Evolutionary conservation across 1,140 invertebrate genomes (phyloP).

Genomic region (Eueides isabella): DNA sequence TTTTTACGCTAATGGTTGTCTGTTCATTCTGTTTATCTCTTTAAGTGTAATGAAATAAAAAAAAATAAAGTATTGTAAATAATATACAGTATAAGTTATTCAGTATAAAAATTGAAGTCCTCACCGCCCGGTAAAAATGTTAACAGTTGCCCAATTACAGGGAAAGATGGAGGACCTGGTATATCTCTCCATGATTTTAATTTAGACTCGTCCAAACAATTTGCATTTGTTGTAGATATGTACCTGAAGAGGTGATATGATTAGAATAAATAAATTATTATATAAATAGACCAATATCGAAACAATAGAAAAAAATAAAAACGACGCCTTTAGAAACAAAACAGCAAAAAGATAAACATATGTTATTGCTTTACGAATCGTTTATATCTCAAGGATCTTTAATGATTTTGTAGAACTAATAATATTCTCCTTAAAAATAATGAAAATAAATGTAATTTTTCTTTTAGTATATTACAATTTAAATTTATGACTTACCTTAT

Average conservation of each 20-base stretch:
- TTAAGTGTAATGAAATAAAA: neutral
- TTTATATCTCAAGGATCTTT: neutral
- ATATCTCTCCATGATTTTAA: conserved; percentile 59
- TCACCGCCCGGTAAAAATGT: conserved; percentile 1
- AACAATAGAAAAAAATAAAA: neutral
- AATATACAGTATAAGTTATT: too few relatives aligned
- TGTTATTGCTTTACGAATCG: neutral
- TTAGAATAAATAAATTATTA: neutral
- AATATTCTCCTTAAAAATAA: neutral
- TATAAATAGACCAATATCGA: neutral
- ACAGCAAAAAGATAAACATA: neutral
- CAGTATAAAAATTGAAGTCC: neutral
- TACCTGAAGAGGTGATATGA: neutral
- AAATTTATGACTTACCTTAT: neutral
- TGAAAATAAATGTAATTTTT: neutral
- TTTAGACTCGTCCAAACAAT: conserved; percentile 21
- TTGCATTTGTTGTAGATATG: neutral
- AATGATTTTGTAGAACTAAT: neutral
- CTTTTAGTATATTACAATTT: neutral
- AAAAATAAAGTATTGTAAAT: neutral
- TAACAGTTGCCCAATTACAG: conserved; percentile 50
- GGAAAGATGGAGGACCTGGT: conserved; percentile 54
- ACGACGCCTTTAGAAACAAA: neutral
- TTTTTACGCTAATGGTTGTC: too few relatives aligned
- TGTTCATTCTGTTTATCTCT: neutral